Conservation (phyloP, 2,888 invertebrate genomes). For the Sisyra terminalis region DNA sequence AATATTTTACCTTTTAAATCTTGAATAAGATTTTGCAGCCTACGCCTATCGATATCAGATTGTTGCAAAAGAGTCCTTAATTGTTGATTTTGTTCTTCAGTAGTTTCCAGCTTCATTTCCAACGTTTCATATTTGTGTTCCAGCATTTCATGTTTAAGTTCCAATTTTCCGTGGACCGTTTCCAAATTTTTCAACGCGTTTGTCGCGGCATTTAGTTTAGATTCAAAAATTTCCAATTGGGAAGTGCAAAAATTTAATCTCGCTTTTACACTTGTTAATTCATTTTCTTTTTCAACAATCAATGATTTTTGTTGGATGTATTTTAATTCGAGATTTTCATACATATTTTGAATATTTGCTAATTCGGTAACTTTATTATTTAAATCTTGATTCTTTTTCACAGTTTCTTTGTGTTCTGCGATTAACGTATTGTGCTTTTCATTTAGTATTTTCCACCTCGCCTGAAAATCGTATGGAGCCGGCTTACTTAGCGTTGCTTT, state of each 20-base stretch:
- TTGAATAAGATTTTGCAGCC: constrained; percentile 53
- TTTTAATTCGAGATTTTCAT: no score
- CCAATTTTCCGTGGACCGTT: no score
- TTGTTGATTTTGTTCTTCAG: constrained; percentile 25
- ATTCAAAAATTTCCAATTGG: no score
- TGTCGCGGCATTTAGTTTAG: constrained; percentile 2
- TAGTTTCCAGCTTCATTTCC: constrained; percentile 11
- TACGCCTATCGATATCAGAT: constrained; percentile 1
- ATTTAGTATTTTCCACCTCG: constrained; percentile 24
- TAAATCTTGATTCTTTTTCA: constrained; percentile 29
- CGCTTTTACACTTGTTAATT: no score
- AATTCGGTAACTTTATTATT: constrained; percentile 10
- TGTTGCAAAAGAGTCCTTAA: constrained; percentile 25
- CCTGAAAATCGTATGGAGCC: constrained; percentile 47
- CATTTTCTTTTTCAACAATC: constrained; percentile 10
- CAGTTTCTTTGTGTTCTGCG: constrained; percentile 31
- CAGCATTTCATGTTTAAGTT: constrained; percentile 18
- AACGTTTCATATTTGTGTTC: constrained; percentile 15
- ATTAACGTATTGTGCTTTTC: constrained; percentile 40
- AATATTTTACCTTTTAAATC: constrained; percentile 44
- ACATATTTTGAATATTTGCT: neutral
- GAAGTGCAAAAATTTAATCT: no score
- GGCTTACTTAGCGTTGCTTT: constrained; percentile 24
- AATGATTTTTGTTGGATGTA: no score
- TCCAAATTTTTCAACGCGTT: constrained; percentile 12